phyloP scores from a whole-genome alignment of 2,797 vertebrate species.

The Ptychobarbus kaznakovi region DNA sequence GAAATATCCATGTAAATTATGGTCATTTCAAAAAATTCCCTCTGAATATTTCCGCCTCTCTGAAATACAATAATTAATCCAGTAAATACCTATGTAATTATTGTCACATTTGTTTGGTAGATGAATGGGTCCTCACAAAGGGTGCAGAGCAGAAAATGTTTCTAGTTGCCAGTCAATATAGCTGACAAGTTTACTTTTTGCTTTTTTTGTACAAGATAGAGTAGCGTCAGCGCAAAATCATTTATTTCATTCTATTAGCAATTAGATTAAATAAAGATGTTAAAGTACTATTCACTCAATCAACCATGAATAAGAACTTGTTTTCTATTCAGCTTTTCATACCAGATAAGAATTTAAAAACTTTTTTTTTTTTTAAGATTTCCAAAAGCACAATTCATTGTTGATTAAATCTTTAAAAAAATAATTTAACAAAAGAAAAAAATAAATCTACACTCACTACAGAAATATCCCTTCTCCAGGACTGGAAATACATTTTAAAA shows the following conservation, averaged over 20 bases:
- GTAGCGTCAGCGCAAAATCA: not conserved
- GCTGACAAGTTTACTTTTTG: not conserved
- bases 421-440: not conserved
- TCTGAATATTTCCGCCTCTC: constrained; percentile 53
- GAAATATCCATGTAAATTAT: constrained; percentile 58
- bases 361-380: not conserved
- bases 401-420: not conserved
- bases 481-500: not conserved
- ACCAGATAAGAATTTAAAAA: not conserved
- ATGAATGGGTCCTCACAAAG: constrained; percentile 43
- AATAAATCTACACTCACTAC: not conserved
- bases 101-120: constrained; percentile 51
- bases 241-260: not conserved
- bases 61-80: constrained; percentile 68
- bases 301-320: not conserved
- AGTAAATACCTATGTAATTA: constrained; percentile 68
- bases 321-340: too few relatives aligned
- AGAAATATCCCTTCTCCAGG: not conserved
- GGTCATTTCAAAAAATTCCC: constrained; percentile 58
- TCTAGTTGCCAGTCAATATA: constrained; percentile 18
- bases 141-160: constrained; percentile 32
- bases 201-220: not conserved
- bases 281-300: not conserved
- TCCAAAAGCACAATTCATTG: not conserved
- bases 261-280: not conserved